Evolutionary conservation across 2,888 invertebrate species (phyloP), one percentile per base, ranked within the genome.

Genomic region (Lypha dubia): DNA sequence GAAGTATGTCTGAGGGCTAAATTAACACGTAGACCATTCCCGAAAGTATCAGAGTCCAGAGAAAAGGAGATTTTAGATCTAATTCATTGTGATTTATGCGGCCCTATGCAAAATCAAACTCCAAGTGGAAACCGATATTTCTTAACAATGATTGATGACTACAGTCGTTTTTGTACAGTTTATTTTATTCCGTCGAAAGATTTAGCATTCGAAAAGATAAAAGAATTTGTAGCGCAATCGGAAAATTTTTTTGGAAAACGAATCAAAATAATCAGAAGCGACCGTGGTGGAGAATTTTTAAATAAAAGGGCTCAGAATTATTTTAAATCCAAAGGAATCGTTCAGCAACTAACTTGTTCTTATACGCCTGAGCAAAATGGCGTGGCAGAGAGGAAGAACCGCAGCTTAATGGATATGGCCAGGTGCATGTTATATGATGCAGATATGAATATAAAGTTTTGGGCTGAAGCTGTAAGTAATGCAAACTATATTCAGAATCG

Each of bases 81-180:
- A n/a, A n/a, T n/a, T n/a, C n/a, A n/a, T n/a, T n/a, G n/a, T n/a
- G n/a, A n/a, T n/a, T n/a, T n/a, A n/a, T 75, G 80, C 13, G 74
- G 74, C 2, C 67, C 74, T 3, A 80, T 68, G 67, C 74, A 73
- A 20, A 68, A 53, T 17, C 13, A 8, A 58, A 73, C 58, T 6
- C 70, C 70, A 22, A n/a, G 56, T 35, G 51, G 49, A 3, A 79
- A 79, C 44, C 13, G 46, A 11, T 80, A 74, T 53, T 71, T 76
- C 24, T 20, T 63, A 8, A 75, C 68, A 1, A 5, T 75, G 9
- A 81, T 81, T 62, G 81, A 81, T 51, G 70, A 81, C 8, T 63
- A 63, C 17, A 70, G 82, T 38, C 24, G 67, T 4, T 81, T 62
- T 44, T 81, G 80, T 24, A 51, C 1, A n/a, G n/a, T n/a, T n/a